Conservation (phyloP, 2,888 invertebrate species). For the Panorpa germanica region DNA sequence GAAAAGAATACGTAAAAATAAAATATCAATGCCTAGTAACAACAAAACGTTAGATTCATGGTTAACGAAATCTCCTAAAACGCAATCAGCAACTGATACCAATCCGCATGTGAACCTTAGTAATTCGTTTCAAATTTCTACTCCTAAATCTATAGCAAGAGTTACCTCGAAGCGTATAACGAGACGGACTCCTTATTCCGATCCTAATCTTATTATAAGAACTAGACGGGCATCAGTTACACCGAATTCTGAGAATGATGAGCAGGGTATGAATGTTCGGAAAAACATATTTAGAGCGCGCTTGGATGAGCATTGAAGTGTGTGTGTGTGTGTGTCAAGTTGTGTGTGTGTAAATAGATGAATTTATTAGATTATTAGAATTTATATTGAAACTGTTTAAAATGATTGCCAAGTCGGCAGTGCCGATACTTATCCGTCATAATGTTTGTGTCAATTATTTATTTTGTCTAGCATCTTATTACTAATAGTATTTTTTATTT, state of each 20-base stretch:
- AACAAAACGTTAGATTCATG: constrained; percentile 14
- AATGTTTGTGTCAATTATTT: no score
- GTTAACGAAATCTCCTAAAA: constrained; percentile 13
- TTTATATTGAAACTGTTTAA: no score
- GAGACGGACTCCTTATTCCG: constrained; percentile 15
- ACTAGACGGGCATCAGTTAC: constrained; percentile 16
- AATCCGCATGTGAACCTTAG: constrained; percentile 7
- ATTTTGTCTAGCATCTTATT: no score
- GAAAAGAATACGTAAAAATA: constrained; percentile 2
- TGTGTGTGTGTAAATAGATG: constrained; percentile 4
- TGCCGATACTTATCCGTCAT: no score
- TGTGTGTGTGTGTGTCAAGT: constrained; percentile 5
- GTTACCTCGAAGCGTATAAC: no score
- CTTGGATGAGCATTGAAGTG: constrained; percentile 12
- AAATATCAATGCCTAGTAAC: no score
- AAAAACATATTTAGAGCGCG: constrained; percentile 11
- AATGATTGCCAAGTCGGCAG: no score
- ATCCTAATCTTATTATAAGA: constrained; percentile 17
- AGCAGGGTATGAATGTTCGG: constrained; percentile 10
- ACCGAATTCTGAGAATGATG: constrained; percentile 10
- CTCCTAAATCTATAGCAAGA: no score
- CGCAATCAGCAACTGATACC: not conserved
- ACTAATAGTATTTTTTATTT: no score
- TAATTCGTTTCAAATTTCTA: no score
- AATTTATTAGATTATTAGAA: no score